phyloP scores from a whole-genome alignment of 2,797 vertebrate genomes.

The Sebastes oblongus region DNA sequence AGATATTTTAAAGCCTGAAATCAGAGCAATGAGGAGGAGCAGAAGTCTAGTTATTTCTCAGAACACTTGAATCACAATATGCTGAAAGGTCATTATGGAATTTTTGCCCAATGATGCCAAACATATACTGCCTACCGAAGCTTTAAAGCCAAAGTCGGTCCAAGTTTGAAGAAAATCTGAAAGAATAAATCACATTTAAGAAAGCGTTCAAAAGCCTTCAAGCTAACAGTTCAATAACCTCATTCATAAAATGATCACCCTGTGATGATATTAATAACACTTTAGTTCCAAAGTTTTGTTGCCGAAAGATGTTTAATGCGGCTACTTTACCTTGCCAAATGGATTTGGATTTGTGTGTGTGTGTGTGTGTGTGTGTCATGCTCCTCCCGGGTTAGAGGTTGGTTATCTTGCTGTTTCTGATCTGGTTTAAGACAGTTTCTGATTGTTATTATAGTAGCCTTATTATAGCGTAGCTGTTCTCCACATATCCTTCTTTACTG shows the following conservation, averaged over 20 bases:
- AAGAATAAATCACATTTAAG: slow-evolving; percentile 23
- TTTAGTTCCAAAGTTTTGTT: not conserved
- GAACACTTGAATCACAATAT: too few relatives aligned
- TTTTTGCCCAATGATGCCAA: too few relatives aligned
- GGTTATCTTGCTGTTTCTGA: not conserved
- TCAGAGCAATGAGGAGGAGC: too few relatives aligned
- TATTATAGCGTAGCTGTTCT: not conserved
- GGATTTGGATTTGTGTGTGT: not conserved
- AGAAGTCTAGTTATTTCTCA: too few relatives aligned
- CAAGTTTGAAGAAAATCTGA: slow-evolving; percentile 35
- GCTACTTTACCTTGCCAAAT: not conserved
- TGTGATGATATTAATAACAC: not conserved
- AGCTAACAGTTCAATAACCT: slow-evolving; percentile 8
- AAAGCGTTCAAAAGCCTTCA: slow-evolving; percentile 7
- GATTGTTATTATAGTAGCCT: slow-evolving; percentile 14
- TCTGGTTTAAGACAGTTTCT: not conserved
- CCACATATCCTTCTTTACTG: slow-evolving; percentile 1
- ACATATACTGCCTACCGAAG: too few relatives aligned
- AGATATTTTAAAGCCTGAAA: too few relatives aligned
- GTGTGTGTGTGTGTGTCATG: not conserved
- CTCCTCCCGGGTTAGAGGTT: not conserved
- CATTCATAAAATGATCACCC: slow-evolving; percentile 11
- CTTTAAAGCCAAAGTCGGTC: slow-evolving; percentile 25
- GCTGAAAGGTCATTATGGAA: too few relatives aligned
- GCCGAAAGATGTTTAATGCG: not conserved